phyloP scores from a whole-genome alignment of 2,113 vertebrate species.

The Nyctibius bracteatus region DNA sequence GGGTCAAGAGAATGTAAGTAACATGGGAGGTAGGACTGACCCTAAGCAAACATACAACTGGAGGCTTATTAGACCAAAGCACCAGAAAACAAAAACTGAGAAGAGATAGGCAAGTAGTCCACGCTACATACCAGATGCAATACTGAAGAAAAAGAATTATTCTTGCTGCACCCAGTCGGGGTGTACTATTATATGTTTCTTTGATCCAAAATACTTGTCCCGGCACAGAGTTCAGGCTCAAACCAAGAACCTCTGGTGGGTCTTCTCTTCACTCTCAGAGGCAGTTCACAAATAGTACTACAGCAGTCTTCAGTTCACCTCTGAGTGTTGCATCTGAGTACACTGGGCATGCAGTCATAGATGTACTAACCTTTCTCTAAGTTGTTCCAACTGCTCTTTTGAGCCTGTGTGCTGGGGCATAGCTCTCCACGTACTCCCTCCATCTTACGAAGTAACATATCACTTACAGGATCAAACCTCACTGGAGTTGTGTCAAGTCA shows the following conservation, averaged over 20 bases:
- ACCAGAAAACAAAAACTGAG: neutral
- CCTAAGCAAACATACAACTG: neutral
- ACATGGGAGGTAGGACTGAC: neutral
- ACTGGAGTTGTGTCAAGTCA: neutral
- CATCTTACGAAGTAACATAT: neutral
- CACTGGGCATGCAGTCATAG: no score
- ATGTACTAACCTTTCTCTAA: neutral
- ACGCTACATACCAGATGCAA: neutral
- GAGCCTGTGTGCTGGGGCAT: no score
- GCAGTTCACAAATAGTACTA: neutral
- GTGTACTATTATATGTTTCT: neutral
- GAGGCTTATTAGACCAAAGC: neutral
- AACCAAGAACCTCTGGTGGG: neutral
- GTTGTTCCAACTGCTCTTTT: neutral
- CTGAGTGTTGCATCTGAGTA: accelerated
- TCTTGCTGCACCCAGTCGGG: neutral
- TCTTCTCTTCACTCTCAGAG: neutral
- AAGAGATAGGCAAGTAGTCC: neutral
- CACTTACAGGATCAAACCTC: neutral
- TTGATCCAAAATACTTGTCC: neutral
- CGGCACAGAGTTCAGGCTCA: neutral
- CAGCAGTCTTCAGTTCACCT: neutral
- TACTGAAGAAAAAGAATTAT: neutral
- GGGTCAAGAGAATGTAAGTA: neutral
- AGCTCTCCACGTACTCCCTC: neutral